Evolutionary conservation across 2,113 vertebrate species (phyloP).

Genomic region (Gnathonemus echidnorhynchus): DNA sequence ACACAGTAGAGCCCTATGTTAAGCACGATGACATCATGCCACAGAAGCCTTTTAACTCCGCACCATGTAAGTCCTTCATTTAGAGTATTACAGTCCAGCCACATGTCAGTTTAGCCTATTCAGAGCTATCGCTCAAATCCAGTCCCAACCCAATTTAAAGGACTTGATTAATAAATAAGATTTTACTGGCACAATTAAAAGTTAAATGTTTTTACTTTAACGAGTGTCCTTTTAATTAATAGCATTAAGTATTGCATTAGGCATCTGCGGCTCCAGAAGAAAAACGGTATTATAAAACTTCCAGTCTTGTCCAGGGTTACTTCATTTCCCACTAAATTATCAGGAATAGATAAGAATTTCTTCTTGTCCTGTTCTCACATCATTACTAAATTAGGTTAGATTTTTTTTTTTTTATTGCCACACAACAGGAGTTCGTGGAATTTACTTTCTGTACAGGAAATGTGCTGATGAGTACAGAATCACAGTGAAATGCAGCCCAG

Average conservation of each 20-base stretch:
- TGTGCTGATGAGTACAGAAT: neutral
- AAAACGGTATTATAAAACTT: neutral
- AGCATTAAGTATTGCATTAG: neutral
- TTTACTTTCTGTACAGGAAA: neutral
- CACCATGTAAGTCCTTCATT: neutral
- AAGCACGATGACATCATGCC: neutral
- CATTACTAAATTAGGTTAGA: neutral
- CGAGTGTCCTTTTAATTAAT: neutral
- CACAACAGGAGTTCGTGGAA: neutral
- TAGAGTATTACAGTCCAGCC: neutral
- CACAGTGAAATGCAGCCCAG: neutral
- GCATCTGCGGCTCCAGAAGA: neutral
- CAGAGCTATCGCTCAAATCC: neutral
- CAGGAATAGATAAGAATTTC: neutral
- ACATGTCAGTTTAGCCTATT: neutral
- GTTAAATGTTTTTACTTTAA: neutral
- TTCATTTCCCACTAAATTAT: neutral
- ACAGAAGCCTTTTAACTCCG: neutral
- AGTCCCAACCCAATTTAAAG: neutral
- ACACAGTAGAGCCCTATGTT: neutral
- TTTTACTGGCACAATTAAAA: neutral
- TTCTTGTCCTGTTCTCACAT: neutral
- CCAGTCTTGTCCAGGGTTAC: neutral
- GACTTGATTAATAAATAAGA: constrained; percentile 1
- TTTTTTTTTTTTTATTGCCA: neutral